phyloP scores from a whole-genome alignment of 2,113 vertebrate species.

The Hucho hucho region DNA sequence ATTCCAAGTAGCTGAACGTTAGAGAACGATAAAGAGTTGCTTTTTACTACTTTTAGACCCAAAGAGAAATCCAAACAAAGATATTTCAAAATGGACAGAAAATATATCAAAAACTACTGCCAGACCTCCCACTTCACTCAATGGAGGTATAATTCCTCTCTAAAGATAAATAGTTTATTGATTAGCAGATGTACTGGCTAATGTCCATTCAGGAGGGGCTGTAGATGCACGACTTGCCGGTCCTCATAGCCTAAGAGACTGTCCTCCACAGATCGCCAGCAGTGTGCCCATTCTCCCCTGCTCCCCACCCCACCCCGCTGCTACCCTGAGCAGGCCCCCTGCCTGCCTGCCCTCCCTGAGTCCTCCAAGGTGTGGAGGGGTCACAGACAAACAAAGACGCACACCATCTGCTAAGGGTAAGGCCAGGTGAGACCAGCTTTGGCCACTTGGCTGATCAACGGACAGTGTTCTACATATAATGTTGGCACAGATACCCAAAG shows the following conservation, averaged over 20 bases:
- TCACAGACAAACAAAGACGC: conserved; percentile 12
- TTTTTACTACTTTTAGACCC: conserved; percentile 4
- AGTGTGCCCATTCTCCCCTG: conserved; percentile 24
- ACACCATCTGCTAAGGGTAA: conserved; percentile 59
- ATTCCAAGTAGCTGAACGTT: conserved; percentile 3
- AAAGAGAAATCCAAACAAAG: conserved; percentile 38
- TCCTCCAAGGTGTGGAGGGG: conserved; percentile 57
- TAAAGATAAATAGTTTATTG: conserved; percentile 64
- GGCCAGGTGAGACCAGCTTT: conserved; percentile 47
- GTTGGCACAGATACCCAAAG: conserved; percentile 15
- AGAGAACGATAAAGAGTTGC: not conserved
- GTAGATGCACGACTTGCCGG: conserved; percentile 43
- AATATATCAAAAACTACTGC: conserved; percentile 44
- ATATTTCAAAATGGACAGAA: conserved; percentile 35
- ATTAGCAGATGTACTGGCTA: conserved; percentile 61
- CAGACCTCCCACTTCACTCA: conserved; percentile 23
- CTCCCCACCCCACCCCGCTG: conserved; percentile 15
- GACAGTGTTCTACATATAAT: not conserved
- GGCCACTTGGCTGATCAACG: conserved; percentile 7
- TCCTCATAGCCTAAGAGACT: conserved; percentile 33
- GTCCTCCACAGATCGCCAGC: conserved; percentile 43
- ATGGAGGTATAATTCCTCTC: conserved; percentile 2
- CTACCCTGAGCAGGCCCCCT: conserved; percentile 4
- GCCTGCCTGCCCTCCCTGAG: conserved; percentile 23
- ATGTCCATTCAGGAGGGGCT: conserved; percentile 39